Evolutionary conservation across 2,888 invertebrate species (phyloP).

Genomic region (Pocota personata): DNA sequence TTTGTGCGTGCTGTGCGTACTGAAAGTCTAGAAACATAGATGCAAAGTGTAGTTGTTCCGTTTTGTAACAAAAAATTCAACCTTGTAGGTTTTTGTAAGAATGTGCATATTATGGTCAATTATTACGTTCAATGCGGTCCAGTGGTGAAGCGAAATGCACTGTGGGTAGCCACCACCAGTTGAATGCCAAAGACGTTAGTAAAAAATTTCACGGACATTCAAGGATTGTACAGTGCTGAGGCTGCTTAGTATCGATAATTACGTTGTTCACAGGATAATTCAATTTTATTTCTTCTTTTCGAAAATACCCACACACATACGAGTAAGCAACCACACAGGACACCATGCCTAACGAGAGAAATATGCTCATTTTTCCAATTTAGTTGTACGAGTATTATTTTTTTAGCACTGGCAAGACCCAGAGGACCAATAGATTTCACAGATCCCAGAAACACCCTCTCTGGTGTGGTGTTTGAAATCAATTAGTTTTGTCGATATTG

Average conservation of each 20-base stretch:
- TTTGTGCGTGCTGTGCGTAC: slow-evolving; percentile 45
- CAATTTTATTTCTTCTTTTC: slow-evolving; percentile 26
- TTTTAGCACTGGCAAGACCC: slow-evolving; percentile 71
- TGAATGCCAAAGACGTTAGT: slow-evolving; percentile 35
- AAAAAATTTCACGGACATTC: slow-evolving; percentile 60
- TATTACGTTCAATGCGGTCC: slow-evolving; percentile 80
- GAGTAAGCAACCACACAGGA: slow-evolving; percentile 42
- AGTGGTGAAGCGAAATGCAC: slow-evolving; percentile 78
- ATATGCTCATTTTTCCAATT: slow-evolving; percentile 62
- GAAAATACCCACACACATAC: slow-evolving; percentile 27
- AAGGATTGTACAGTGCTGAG: slow-evolving; percentile 6
- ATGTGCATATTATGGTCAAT: slow-evolving; percentile 79
- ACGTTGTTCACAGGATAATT: slow-evolving; percentile 72
- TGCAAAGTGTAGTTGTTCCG: slow-evolving; percentile 70
- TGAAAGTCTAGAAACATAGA: slow-evolving; percentile 28
- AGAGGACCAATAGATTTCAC: slow-evolving; percentile 76
- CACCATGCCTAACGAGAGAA: slow-evolving; percentile 63
- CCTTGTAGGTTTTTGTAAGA: slow-evolving; percentile 66
- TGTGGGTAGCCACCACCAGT: slow-evolving; percentile 57
- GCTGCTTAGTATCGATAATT: slow-evolving; percentile 68
- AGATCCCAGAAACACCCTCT: slow-evolving; percentile 64
- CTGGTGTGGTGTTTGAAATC: slow-evolving; percentile 80
- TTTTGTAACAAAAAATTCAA: slow-evolving; percentile 22
- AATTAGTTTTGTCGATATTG: slow-evolving; percentile 83
- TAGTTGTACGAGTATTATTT: slow-evolving; percentile 24